phyloP scores from a whole-genome alignment of 2,888 invertebrate genomes.

The Noctua janthina region DNA sequence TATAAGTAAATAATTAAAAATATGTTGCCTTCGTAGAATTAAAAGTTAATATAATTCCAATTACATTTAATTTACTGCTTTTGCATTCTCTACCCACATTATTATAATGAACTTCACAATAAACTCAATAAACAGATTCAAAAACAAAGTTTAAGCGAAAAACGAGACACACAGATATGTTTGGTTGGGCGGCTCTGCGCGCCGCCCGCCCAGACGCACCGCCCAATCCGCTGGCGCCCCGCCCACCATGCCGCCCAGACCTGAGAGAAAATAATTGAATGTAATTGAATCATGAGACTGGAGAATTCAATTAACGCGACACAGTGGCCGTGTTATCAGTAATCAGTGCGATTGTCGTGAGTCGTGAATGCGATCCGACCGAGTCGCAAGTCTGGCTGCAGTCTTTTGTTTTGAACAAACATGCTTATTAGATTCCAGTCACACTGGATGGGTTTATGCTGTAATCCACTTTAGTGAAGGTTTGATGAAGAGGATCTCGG shows the following conservation, averaged over 20 bases:
- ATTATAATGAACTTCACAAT: slow-evolving; percentile 5
- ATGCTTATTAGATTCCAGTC: slow-evolving; percentile 23
- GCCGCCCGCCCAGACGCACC: slow-evolving; percentile 81
- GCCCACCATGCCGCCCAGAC: slow-evolving; percentile 80
- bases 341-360: slow-evolving; percentile 83
- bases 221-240: slow-evolving; percentile 80
- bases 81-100: background rate
- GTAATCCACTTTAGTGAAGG: slow-evolving; percentile 2
- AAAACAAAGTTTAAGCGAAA: slow-evolving; percentile 55
- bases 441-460: slow-evolving; percentile 15
- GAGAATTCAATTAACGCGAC: slow-evolving; percentile 83
- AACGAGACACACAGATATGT: slow-evolving; percentile 70
- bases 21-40: background rate
- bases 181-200: slow-evolving; percentile 79
- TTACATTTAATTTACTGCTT: background rate
- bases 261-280: slow-evolving; percentile 81
- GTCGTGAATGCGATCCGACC: slow-evolving; percentile 25
- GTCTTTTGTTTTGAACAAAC: slow-evolving; percentile 33
- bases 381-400: slow-evolving; percentile 29
- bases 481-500: background rate
- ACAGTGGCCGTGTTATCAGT: slow-evolving; percentile 67
- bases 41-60: background rate
- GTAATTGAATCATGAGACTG: slow-evolving; percentile 84
- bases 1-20: background rate
- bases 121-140: slow-evolving; percentile 47